Evolutionary conservation across 2,113 vertebrate genomes (phyloP).

Genomic region (Saccopteryx leptura): DNA sequence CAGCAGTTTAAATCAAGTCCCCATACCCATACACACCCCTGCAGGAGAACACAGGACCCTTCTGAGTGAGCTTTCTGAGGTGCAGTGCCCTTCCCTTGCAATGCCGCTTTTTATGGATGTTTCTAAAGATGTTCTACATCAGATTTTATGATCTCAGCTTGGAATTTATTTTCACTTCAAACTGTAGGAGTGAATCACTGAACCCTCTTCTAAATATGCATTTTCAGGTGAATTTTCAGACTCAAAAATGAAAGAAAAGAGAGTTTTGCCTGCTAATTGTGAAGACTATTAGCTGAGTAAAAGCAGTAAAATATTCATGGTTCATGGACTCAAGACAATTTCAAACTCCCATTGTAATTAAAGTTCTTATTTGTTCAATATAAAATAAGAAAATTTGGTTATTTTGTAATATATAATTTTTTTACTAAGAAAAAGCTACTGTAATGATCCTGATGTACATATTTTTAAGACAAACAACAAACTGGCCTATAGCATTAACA

Average conservation of each 20-base stretch:
- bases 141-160: slow-evolving; percentile 43
- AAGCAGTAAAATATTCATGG: slow-evolving; percentile 1
- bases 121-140: neutral
- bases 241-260: neutral
- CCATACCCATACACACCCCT: neutral
- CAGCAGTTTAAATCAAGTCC: neutral
- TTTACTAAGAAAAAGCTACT: slow-evolving; percentile 20
- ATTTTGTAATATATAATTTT: neutral
- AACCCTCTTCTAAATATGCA: slow-evolving; percentile 45
- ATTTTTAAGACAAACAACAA: neutral
- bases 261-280: neutral
- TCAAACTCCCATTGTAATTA: neutral
- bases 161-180: slow-evolving; percentile 60
- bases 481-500: neutral
- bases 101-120: neutral
- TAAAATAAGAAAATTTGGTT: neutral
- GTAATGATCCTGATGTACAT: neutral
- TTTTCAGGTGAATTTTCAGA: slow-evolving; percentile 69
- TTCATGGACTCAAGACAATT: neutral
- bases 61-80: too few species aligned
- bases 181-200: slow-evolving; percentile 48
- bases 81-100: accelerated
- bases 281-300: slow-evolving; percentile 20
- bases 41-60: neutral
- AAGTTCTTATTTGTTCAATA: neutral